phyloP scores from a whole-genome alignment of 2,888 invertebrate species.

The Acanthoscelides obtectus region DNA sequence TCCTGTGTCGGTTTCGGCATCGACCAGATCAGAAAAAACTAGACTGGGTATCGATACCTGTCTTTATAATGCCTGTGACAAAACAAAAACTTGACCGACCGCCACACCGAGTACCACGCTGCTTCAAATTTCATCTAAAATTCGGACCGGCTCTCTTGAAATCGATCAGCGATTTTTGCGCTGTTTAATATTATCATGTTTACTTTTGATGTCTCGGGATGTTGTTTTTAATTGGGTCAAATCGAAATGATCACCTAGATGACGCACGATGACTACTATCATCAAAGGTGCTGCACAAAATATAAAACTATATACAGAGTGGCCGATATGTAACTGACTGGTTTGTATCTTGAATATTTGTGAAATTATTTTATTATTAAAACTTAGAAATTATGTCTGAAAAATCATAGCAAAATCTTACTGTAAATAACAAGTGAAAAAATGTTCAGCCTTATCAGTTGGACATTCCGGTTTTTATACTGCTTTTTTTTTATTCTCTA shows the following conservation, averaged over 20 bases:
- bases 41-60: constrained; percentile 44
- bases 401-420: too few relatives aligned
- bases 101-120: constrained; percentile 22
- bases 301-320: too few relatives aligned
- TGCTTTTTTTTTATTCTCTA: too few relatives aligned
- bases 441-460: too few relatives aligned
- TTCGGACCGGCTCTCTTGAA: constrained; percentile 26
- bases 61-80: constrained; percentile 45
- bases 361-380: too few relatives aligned
- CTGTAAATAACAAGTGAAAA: too few relatives aligned
- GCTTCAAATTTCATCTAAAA: constrained; percentile 37
- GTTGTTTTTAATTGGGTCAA: neutral
- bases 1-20: neutral
- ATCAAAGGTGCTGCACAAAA: too few relatives aligned
- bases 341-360: too few relatives aligned
- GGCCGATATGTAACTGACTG: too few relatives aligned
- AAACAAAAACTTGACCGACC: constrained; percentile 46
- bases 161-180: constrained; percentile 8
- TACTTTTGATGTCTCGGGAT: constrained; percentile 11
- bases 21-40: constrained; percentile 38
- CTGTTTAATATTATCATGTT: neutral
- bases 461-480: too few relatives aligned
- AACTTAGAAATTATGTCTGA: too few relatives aligned
- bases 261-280: too few relatives aligned
- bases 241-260: neutral